These are phyloP conservation scores for Epiperipatus broadwayi DNA, from an alignment of 2,888 invertebrate genomes.

Conservation along the genomic window DNA sequence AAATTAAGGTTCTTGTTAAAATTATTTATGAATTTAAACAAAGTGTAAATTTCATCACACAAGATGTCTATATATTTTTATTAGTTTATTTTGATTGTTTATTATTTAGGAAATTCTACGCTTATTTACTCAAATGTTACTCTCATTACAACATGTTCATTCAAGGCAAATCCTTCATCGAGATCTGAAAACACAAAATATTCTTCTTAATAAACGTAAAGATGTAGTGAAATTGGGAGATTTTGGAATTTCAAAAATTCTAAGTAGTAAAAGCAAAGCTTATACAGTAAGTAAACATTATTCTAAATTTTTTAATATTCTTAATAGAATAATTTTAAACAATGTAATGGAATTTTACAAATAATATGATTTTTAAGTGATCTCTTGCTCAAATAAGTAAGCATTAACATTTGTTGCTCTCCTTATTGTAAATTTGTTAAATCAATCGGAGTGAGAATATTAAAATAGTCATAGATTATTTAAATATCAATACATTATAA, in stretches of 20 bases:
- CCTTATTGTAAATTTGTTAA: no score
- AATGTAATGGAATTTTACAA: background rate
- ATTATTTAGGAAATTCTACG: slow-evolving; percentile 44
- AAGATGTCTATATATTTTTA: no score
- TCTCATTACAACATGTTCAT: slow-evolving; percentile 62
- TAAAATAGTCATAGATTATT: no score
- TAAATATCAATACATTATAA: no score
- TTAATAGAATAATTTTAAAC: no score
- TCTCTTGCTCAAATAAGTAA: no score
- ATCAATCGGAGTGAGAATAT: no score
- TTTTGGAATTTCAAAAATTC: slow-evolving; percentile 60
- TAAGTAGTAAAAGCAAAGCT: slow-evolving; percentile 37
- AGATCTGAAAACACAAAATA: slow-evolving; percentile 66
- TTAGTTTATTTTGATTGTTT: slow-evolving; percentile 16
- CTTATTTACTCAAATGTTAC: slow-evolving; percentile 48
- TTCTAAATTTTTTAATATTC: slow-evolving; percentile 24
- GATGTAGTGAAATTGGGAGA: slow-evolving; percentile 59
- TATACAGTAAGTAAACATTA: slow-evolving; percentile 27
- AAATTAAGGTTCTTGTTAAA: no score
- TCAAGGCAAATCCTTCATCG: slow-evolving; percentile 54
- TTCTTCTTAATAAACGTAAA: slow-evolving; percentile 48
- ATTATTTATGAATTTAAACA: no score
- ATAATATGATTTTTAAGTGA: no score
- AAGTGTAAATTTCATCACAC: no score
- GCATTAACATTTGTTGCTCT: no score